Evolutionary conservation across 2,113 vertebrate genomes (phyloP).

Genomic region (Macquaria ambigua): DNA sequence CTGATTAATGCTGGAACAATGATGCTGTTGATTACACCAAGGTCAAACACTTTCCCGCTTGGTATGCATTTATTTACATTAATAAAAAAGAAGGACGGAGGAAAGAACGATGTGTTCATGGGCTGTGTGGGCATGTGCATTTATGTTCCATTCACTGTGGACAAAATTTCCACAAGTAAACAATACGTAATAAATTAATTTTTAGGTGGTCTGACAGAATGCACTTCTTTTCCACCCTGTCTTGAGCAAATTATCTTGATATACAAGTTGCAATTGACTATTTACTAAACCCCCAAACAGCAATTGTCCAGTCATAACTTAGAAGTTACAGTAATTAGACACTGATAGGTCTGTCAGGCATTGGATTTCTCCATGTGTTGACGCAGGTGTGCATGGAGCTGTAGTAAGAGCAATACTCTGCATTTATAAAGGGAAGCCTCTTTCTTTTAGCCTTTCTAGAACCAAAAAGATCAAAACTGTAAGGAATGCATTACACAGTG

Average conservation of each 20-base stretch:
- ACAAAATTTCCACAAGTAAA: background rate
- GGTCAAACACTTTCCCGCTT: slow-evolving; percentile 18
- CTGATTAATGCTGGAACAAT: slow-evolving; percentile 10
- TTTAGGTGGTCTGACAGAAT: no score
- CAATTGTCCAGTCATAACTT: no score
- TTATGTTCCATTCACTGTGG: background rate
- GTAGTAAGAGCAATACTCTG: background rate
- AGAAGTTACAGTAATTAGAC: no score
- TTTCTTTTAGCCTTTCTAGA: no score
- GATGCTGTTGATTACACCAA: background rate
- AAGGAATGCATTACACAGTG: no score
- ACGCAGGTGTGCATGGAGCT: no score
- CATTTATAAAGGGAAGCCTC: background rate
- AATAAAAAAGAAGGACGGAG: background rate
- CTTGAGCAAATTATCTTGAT: background rate
- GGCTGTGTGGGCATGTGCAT: background rate
- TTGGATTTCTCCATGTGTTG: no score
- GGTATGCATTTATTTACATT: background rate
- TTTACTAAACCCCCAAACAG: no score
- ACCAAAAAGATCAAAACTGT: no score
- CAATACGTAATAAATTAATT: background rate
- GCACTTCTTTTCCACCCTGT: no score
- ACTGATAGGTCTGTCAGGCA: no score
- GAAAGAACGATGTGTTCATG: background rate
- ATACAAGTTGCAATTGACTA: no score